Conservation (phyloP, 2,888 invertebrate genomes). For the Dryobotodes eremita region DNA sequence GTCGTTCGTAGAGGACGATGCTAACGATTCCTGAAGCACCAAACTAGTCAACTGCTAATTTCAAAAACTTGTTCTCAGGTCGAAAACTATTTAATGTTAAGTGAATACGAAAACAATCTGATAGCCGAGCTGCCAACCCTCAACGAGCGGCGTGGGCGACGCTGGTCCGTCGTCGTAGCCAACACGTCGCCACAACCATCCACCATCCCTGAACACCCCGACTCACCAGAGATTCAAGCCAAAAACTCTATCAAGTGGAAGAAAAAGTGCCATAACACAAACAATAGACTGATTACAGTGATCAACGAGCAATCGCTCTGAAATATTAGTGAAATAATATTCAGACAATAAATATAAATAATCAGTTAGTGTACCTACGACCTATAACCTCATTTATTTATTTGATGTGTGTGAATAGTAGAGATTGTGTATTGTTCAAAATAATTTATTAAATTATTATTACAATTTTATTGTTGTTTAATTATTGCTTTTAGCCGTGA, state of each 20-base stretch:
- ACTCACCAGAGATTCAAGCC: conserved; percentile 82
- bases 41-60: conserved; percentile 3
- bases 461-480: conserved; percentile 58
- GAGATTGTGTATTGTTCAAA: conserved; percentile 87
- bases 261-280: conserved; percentile 90
- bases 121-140: conserved; percentile 94
- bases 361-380: conserved; percentile 80
- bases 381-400: conserved; percentile 91
- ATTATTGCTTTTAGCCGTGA: conserved; percentile 49
- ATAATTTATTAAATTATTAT: conserved; percentile 90
- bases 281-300: conserved; percentile 94
- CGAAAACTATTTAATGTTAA: conserved; percentile 96
- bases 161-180: conserved; percentile 93
- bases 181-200: conserved; percentile 80
- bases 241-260: conserved; percentile 85
- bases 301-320: conserved; percentile 94
- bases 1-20: background rate
- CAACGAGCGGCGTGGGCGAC: conserved; percentile 93
- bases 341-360: conserved; percentile 86
- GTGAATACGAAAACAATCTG: conserved; percentile 96
- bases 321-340: conserved; percentile 80
- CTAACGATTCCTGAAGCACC: background rate
- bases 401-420: conserved; percentile 89
- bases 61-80: conserved; percentile 86
- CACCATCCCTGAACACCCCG: conserved; percentile 77